phyloP scores from a whole-genome alignment of 1,140 invertebrate genomes.

The Lepidurus couesii region DNA sequence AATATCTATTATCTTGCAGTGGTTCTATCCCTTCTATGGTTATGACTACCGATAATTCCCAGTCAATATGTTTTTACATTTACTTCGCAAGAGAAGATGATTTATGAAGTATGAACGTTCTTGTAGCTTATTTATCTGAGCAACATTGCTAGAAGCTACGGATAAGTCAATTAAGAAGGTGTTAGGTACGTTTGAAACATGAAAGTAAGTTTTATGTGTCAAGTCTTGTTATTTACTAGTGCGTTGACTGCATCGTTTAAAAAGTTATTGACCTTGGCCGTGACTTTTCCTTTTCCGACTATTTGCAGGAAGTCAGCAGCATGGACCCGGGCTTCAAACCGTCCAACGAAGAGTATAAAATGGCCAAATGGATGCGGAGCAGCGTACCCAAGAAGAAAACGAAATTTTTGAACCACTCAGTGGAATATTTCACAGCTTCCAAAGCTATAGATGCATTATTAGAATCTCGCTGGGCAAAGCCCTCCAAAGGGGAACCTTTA shows the following conservation, averaged over 20 bases:
- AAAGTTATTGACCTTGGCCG: neutral
- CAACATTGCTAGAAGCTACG: too few species aligned
- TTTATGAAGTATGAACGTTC: too few species aligned
- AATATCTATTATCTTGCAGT: too few species aligned
- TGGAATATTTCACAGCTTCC: constrained; percentile 88
- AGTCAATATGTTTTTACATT: too few species aligned
- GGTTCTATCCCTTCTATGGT: too few species aligned
- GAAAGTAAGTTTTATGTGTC: too few species aligned
- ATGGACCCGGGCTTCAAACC: constrained; percentile 58
- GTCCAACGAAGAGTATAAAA: constrained; percentile 82
- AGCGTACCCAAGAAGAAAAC: constrained; percentile 91
- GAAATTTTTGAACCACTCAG: constrained; percentile 90
- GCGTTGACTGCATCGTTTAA: neutral
- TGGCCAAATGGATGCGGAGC: constrained; percentile 88
- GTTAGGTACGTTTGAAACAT: constrained; percentile 29
- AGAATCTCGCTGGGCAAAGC: constrained; percentile 82
- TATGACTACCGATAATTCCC: too few species aligned
- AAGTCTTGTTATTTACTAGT: too few species aligned
- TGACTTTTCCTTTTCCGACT: neutral
- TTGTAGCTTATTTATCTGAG: too few species aligned
- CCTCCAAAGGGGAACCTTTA: constrained; percentile 56
- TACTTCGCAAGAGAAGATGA: too few species aligned
- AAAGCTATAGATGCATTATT: constrained; percentile 87
- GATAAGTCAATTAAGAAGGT: neutral
- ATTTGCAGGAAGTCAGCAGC: constrained; percentile 50